Percentiles rank a stretch among this genome's conserved stretches.
phyloP scores from a whole-genome alignment of 2,888 invertebrate genomes.

The Aethes cnicana region DNA sequence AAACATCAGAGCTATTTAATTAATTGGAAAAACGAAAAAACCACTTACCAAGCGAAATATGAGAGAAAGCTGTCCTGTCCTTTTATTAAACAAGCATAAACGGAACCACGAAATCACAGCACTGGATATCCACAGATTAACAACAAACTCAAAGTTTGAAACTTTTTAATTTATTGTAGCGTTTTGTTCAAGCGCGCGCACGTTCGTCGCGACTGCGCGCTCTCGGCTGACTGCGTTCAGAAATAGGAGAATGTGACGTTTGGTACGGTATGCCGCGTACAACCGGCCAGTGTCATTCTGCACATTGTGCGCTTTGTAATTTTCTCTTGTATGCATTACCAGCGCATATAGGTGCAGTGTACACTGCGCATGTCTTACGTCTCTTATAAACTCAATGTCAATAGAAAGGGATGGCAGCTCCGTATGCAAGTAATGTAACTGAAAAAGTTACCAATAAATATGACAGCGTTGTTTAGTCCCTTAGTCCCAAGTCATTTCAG shows the following conservation, averaged over 20 bases:
- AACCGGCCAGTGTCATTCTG: slow-evolving; percentile 25
- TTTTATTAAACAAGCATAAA: too few relatives aligned
- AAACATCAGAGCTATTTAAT: not conserved
- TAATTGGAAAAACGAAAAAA: slow-evolving; percentile 5
- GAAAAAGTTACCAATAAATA: too few relatives aligned
- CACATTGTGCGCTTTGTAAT: slow-evolving; percentile 9
- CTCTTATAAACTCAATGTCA: too few relatives aligned
- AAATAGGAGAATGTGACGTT: slow-evolving; percentile 41
- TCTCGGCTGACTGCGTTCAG: slow-evolving; percentile 42
- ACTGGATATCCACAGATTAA: slow-evolving; percentile 33
- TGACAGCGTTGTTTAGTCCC: too few relatives aligned
- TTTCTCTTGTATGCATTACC: slow-evolving; percentile 8
- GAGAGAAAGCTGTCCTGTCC: slow-evolving; percentile 1
- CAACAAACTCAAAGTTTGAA: slow-evolving; percentile 33
- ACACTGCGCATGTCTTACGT: not conserved
- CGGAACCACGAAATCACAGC: slow-evolving; percentile 34
- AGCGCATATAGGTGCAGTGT: not conserved
- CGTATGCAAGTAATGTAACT: too few relatives aligned
- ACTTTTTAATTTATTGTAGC: slow-evolving; percentile 34
- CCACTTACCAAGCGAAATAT: slow-evolving; percentile 10
- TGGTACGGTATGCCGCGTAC: slow-evolving; percentile 33
- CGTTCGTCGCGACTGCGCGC: slow-evolving; percentile 44
- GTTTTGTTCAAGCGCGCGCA: slow-evolving; percentile 40
- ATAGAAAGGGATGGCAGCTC: too few relatives aligned
- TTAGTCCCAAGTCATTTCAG: too few relatives aligned